Evolutionary conservation across 2,797 vertebrate genomes (phyloP).

Genomic region (Halcyon badia): DNA sequence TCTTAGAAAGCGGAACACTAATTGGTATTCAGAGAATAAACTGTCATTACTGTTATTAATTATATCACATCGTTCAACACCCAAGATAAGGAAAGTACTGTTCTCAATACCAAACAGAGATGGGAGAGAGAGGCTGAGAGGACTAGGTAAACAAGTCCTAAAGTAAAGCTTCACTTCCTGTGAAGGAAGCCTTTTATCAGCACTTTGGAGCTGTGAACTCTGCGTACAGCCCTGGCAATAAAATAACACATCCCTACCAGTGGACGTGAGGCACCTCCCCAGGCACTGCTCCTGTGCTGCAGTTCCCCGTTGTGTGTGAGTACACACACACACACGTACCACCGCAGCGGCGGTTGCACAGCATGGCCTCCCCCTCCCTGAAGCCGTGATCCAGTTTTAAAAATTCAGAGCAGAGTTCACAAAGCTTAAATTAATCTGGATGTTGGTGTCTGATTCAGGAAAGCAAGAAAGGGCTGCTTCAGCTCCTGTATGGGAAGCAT

Average conservation of each 20-base stretch:
- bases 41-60: constrained; percentile 11
- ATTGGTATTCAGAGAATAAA: constrained; percentile 11
- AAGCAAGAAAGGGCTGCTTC: not conserved
- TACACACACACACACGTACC: too few relatives aligned
- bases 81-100: not conserved
- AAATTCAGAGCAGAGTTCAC: not conserved
- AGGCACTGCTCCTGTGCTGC: not conserved
- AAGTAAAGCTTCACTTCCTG: not conserved
- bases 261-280: not conserved
- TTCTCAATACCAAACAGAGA: not conserved
- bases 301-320: too few relatives aligned
- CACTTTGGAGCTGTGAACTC: not conserved
- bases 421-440: not conserved
- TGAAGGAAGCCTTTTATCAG: not conserved
- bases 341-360: too few relatives aligned
- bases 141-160: not conserved
- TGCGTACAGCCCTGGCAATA: not conserved
- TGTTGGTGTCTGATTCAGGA: not conserved
- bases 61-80: not conserved
- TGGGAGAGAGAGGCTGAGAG: not conserved
- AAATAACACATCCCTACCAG: fast-evolving
- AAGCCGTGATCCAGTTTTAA: too few relatives aligned
- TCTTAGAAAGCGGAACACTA: not conserved
- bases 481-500: not conserved
- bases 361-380: too few relatives aligned